Evolutionary conservation across 2,888 invertebrate genomes (phyloP).

Genomic region (Clostera curtula): DNA sequence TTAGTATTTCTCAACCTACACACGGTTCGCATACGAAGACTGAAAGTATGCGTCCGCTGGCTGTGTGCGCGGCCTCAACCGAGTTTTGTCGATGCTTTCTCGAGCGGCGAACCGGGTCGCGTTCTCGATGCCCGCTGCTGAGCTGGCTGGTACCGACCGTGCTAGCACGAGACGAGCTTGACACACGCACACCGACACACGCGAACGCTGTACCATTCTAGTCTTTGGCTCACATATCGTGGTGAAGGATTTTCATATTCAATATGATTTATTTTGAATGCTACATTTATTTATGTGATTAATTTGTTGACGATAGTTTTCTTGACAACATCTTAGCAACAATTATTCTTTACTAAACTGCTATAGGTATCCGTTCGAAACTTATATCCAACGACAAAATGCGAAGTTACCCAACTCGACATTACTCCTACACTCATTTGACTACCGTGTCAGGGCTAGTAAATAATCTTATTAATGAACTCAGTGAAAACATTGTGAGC

Average conservation of each 20-base stretch:
- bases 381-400: too few species aligned
- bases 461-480: conserved; percentile 35
- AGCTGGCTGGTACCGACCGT: conserved; percentile 32
- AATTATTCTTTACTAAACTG: too few species aligned
- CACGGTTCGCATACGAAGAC: conserved; percentile 49
- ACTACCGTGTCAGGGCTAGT: conserved; percentile 52
- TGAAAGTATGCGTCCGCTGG: conserved; percentile 62
- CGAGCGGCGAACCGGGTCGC: conserved; percentile 72
- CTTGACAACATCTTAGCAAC: too few species aligned
- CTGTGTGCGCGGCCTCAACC: conserved; percentile 68
- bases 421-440: conserved; percentile 35
- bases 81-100: conserved; percentile 75
- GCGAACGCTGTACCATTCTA: conserved; percentile 23
- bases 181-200: conserved; percentile 33
- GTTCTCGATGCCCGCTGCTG: conserved; percentile 64
- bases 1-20: conserved; percentile 37
- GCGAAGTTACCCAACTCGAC: too few species aligned
- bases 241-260: too few species aligned
- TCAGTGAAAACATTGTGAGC: conserved; percentile 17
- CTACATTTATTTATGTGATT: too few species aligned
- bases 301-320: too few species aligned
- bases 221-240: too few species aligned
- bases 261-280: too few species aligned
- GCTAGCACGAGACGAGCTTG: conserved; percentile 26
- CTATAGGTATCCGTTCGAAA: too few species aligned